Conservation (phyloP, 2,888 invertebrate species). For the Cantharis flavilabris region DNA sequence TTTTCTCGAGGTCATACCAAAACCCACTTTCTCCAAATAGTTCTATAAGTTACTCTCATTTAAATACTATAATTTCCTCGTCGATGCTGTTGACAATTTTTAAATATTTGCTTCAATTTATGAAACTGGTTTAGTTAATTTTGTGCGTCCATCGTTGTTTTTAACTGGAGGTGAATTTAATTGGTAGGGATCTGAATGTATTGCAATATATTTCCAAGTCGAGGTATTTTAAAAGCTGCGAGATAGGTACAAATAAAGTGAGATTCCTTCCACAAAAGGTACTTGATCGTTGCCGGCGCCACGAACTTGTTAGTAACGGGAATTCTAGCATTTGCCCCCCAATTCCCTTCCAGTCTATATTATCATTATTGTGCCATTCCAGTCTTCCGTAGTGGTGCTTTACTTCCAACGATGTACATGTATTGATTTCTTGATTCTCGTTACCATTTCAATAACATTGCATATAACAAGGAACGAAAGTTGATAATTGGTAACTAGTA, state of each 20-base stretch:
- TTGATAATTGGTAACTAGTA: neutral
- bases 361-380: neutral
- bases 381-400: slow-evolving; percentile 16
- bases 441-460: neutral
- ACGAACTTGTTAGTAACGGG: slow-evolving; percentile 43
- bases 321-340: slow-evolving; percentile 29
- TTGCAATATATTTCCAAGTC: neutral
- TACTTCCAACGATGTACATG: neutral
- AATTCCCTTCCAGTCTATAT: slow-evolving; percentile 13
- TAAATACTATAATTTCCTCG: neutral
- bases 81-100: neutral
- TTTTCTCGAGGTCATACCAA: neutral
- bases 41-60: neutral
- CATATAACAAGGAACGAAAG: neutral
- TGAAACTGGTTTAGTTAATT: neutral
- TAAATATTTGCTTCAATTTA: neutral
- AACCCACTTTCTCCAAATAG: neutral
- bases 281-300: slow-evolving; percentile 39
- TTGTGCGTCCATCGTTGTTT: neutral
- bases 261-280: slow-evolving; percentile 40
- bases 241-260: slow-evolving; percentile 26
- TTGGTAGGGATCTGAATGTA: neutral
- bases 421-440: neutral
- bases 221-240: slow-evolving; percentile 22
- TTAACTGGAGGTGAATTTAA: neutral